phyloP scores from a whole-genome alignment of 2,888 invertebrate genomes.

The Acrobasis consociella region DNA sequence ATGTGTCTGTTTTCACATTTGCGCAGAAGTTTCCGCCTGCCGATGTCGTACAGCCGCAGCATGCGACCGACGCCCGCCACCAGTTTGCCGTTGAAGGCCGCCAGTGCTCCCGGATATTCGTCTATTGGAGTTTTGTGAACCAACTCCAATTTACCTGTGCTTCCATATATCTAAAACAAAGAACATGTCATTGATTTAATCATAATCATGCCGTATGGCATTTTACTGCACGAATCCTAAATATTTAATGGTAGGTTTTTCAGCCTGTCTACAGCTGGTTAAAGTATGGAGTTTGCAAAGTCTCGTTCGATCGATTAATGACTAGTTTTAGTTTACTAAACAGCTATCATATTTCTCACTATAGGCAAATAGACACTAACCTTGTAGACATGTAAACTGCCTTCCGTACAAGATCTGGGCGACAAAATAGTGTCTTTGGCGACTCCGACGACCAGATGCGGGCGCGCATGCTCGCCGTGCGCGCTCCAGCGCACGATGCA shows the following conservation, averaged over 20 bases:
- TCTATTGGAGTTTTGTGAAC: constrained; percentile 97
- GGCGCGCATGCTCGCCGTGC: constrained; percentile 66
- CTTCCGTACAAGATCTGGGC: constrained; percentile 91
- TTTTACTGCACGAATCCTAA: no score
- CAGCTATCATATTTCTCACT: no score
- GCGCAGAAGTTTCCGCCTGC: constrained; percentile 94
- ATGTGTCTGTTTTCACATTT: constrained; percentile 99
- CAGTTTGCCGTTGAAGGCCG: constrained; percentile 95
- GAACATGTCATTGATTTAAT: no score
- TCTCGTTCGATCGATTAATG: no score
- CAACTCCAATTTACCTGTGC: constrained; percentile 93
- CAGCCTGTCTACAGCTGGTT: no score
- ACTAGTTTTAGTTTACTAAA: no score
- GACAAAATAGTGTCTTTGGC: constrained; percentile 95
- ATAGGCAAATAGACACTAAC: constrained; percentile 40
- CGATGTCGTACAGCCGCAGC: constrained; percentile 97
- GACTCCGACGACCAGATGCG: constrained; percentile 92
- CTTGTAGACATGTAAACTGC: constrained; percentile 94
- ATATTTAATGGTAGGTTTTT: no score
- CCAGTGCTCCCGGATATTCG: constrained; percentile 94
- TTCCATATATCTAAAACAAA: constrained; percentile 82
- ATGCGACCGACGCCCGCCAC: constrained; percentile 96
- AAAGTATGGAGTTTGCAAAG: no score
- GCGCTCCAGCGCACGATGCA: constrained; percentile 90
- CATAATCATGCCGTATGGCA: no score